Percentiles rank a stretch among this genome's conserved stretches.
These are phyloP conservation scores for Cenopis cana DNA, from an alignment of 2,888 invertebrate species.

Conservation along the genomic window DNA sequence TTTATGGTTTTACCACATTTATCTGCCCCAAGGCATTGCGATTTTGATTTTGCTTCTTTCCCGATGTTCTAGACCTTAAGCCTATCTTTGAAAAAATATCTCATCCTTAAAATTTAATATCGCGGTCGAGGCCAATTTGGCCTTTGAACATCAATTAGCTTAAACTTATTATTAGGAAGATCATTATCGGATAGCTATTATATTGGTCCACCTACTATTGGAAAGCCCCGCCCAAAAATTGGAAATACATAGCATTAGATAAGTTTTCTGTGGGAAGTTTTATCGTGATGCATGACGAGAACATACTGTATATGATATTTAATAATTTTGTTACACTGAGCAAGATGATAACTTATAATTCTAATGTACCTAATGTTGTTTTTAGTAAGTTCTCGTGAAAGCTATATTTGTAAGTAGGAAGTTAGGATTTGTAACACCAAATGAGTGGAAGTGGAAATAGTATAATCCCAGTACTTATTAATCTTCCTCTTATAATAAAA, in stretches of 20 bases:
- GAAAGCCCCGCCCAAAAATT: slow-evolving; percentile 68
- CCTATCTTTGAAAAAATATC: not conserved
- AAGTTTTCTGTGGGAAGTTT: slow-evolving; percentile 33
- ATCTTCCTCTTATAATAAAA: no score
- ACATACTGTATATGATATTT: slow-evolving; percentile 1
- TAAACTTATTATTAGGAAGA: slow-evolving; percentile 67
- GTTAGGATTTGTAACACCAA: no score
- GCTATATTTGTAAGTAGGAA: no score
- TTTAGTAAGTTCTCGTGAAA: no score
- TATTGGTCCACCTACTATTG: slow-evolving; percentile 69
- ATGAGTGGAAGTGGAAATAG: no score
- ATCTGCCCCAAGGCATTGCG: not conserved
- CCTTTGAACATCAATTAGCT: slow-evolving; percentile 56
- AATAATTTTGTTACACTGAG: not conserved
- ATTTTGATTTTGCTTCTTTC: not conserved
- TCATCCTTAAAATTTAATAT: not conserved
- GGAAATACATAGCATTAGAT: slow-evolving; percentile 46
- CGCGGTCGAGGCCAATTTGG: not conserved
- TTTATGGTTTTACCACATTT: not conserved
- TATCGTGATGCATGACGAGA: slow-evolving; percentile 10
- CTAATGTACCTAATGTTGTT: no score
- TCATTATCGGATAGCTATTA: slow-evolving; percentile 75
- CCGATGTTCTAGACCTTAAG: not conserved
- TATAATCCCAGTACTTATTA: no score
- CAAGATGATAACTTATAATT: no score